phyloP scores from a whole-genome alignment of 1,140 invertebrate species.

The Tribolium madens region DNA sequence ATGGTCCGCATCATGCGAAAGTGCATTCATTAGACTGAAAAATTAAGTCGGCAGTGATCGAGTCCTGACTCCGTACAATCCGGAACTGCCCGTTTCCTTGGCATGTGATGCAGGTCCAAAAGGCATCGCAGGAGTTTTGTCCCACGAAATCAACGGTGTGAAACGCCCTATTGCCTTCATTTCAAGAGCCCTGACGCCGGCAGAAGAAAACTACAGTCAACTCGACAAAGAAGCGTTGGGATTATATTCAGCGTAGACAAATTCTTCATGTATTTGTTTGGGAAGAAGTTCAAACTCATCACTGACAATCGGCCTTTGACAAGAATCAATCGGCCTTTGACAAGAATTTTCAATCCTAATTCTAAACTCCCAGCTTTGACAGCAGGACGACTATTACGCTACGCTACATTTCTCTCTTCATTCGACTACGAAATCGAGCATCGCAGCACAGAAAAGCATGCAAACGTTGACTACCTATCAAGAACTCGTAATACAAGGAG shows the following conservation, averaged over 20 bases:
- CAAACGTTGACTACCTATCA: conserved; percentile 37
- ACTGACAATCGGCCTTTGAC: no score
- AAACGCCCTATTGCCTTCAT: conserved; percentile 53
- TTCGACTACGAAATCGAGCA: conserved; percentile 55
- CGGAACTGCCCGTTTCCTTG: conserved; percentile 29
- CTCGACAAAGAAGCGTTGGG: conserved; percentile 53
- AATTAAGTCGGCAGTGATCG: conserved; percentile 52
- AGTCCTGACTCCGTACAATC: conserved; percentile 53
- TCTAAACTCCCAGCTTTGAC: conserved; percentile 57
- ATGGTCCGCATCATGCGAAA: conserved; percentile 42
- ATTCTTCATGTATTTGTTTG: conserved; percentile 56
- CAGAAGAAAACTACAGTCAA: conserved; percentile 55
- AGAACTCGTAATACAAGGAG: background rate
- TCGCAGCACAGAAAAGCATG: background rate
- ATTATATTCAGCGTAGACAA: conserved; percentile 52
- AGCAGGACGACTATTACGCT: conserved; percentile 54
- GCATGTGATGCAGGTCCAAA: conserved; percentile 11
- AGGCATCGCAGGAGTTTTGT: background rate
- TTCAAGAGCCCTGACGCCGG: conserved; percentile 46
- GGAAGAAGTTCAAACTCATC: conserved; percentile 57
- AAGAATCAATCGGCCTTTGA: conserved; percentile 55
- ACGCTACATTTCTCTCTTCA: conserved; percentile 55
- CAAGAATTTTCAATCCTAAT: conserved; percentile 58
- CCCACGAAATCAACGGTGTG: conserved; percentile 15
- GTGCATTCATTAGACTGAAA: conserved; percentile 55